Evolutionary conservation across 1,140 invertebrate genomes (phyloP).

Genomic region (Drosophila sucinea): DNA sequence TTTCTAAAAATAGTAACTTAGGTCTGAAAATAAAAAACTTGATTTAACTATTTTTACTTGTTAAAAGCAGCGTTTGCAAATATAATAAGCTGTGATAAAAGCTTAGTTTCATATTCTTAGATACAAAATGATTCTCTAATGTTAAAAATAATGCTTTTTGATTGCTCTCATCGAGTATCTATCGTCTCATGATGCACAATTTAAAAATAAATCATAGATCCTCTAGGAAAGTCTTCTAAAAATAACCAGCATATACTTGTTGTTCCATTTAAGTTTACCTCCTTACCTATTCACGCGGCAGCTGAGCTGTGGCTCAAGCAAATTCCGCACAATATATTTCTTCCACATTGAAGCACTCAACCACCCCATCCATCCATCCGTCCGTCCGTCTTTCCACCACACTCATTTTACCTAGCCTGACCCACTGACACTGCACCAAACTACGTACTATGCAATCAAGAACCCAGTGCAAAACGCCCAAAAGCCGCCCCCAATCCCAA

Average conservation of each 20-base stretch:
- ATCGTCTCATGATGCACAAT: neutral
- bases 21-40: no score
- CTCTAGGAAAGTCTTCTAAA: neutral
- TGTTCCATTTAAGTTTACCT: slow-evolving; percentile 7
- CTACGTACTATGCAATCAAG: slow-evolving; percentile 10
- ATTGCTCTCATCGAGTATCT: neutral
- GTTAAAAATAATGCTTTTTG: neutral
- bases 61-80: no score
- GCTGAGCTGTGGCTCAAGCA: slow-evolving; percentile 1
- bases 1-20: no score
- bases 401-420: slow-evolving; percentile 25
- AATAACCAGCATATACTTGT: neutral
- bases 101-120: neutral
- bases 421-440: slow-evolving; percentile 52
- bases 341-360: slow-evolving; percentile 8
- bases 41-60: no score
- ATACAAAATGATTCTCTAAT: neutral
- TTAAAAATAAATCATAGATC: slow-evolving; percentile 7
- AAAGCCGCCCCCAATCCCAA: slow-evolving; percentile 28
- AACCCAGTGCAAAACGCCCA: slow-evolving; percentile 21
- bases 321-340: slow-evolving; percentile 2
- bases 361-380: no score
- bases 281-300: neutral
- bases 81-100: neutral
- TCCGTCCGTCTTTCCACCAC: no score